Base-by-base conservation (phyloP, 2,113 vertebrate species). In the Myotis brandtii region DNA sequence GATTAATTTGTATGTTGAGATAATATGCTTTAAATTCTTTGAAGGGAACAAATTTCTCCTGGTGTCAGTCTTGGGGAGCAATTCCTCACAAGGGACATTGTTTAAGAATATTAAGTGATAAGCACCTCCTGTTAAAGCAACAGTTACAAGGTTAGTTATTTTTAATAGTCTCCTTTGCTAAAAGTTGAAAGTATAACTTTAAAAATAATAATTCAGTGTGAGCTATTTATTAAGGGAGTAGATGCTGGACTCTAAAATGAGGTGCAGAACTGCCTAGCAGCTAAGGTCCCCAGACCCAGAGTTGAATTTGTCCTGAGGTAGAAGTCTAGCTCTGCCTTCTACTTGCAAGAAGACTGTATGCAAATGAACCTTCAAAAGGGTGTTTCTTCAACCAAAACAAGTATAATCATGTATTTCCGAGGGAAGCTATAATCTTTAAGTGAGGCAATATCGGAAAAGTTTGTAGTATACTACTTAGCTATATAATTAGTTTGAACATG, bases 101-200 rank as follows among this genome's bases (percentile, higher is more conserved):
- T 62, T 2, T 86, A 46, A 10, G 10, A 27, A 5, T 75, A 50
- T 73, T 89, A 82, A 79, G 4, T 64, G 54, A 76, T 66, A 94
- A 94, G 48, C 34, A 62, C 20, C 6, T 94, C 46, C n/a, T n/a
- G 34, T 10, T 80, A 62, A 89, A 94, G 48, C 5, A 32, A 79
- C 16, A 32, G 13, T 93, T 67, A 76, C 27, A 50, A 56, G 10
- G 11, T 95, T 89, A 91, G 37, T 59, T 82, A 59, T 72, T 76
- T 62, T 90, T 90, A 54, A 64, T 81, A 93, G 17, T 77, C 17
- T 86, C 8, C 43, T 91, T 95, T 89, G 64, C 64, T 79, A 89
- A 89, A 89, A 80, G 3, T 91, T 93, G 20, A 81, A 91, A 86
- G 10, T 5, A 72, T 37, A 46, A 72, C 12, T 76, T 93, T 91